Conservation (phyloP, 2,888 invertebrate species). For the Melanophora roralis region DNA sequence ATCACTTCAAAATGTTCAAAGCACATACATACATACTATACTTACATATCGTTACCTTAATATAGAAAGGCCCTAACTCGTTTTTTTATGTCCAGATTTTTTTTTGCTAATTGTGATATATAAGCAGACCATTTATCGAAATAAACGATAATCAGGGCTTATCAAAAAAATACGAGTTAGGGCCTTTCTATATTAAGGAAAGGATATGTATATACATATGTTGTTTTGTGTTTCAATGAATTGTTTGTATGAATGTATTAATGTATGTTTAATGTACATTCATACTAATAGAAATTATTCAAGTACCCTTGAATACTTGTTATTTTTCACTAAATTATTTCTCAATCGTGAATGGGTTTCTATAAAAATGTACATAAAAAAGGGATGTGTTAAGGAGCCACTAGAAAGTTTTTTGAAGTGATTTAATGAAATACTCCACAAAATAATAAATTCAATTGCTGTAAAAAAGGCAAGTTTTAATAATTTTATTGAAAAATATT, state of each 20-base stretch:
- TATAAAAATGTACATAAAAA: neutral
- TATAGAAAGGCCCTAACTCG: too few relatives aligned
- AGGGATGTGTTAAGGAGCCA: neutral
- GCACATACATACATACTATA: too few relatives aligned
- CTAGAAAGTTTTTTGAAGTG: neutral
- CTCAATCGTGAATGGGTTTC: conserved; percentile 13
- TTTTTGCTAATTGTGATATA: too few relatives aligned
- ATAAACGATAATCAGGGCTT: too few relatives aligned
- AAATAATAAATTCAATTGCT: neutral
- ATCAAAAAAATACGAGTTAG: too few relatives aligned
- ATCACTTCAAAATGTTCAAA: conserved; percentile 40
- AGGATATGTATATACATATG: too few relatives aligned
- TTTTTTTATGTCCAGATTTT: too few relatives aligned
- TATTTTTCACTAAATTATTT: conserved; percentile 43
- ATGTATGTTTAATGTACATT: conserved; percentile 12
- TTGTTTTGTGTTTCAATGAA: neutral
- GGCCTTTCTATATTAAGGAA: too few relatives aligned
- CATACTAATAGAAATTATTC: conserved; percentile 49
- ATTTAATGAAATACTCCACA: neutral
- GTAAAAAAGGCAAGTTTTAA: neutral
- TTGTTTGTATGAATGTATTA: neutral
- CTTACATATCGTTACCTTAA: too few relatives aligned
- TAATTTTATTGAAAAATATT: neutral
- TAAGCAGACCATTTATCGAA: too few relatives aligned
- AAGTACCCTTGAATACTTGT: conserved; percentile 48